Percentiles rank a stretch among this genome's conserved stretches.
These are phyloP conservation scores for Pristionchus exspectatus DNA, from an alignment of 2,888 invertebrate genomes.

Conservation along the genomic window DNA sequence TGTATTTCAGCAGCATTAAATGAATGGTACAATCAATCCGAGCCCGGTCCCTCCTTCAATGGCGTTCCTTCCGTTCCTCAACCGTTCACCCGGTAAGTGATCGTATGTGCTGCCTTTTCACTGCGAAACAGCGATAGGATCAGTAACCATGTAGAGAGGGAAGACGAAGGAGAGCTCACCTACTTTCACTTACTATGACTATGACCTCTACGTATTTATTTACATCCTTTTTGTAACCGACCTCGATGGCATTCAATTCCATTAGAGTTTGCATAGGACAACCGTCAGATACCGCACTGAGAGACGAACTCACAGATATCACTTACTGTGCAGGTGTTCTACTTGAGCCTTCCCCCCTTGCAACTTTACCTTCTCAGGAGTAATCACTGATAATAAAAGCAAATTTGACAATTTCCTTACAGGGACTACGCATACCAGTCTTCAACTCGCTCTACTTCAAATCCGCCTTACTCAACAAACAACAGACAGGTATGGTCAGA, in stretches of 20 bases:
- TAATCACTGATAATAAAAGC: background rate
- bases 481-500: background rate
- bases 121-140: background rate
- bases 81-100: background rate
- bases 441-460: background rate
- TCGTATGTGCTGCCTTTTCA: background rate
- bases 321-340: no score
- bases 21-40: background rate
- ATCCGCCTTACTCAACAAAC: background rate
- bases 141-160: background rate
- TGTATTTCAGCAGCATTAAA: background rate
- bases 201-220: background rate
- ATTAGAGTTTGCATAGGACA: background rate
- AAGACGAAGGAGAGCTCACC: background rate
- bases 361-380: no score
- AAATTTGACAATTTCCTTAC: background rate
- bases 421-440: slow-evolving; percentile 10
- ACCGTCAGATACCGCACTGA: background rate
- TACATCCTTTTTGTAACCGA: background rate
- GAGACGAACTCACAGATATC: no score
- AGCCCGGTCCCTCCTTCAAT: slow-evolving; percentile 15
- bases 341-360: no score
- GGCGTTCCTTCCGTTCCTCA: background rate
- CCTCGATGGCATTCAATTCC: background rate
- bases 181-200: background rate